Conservation (phyloP, 2,113 vertebrate species). For the Phalacrocorax pelagicus region DNA sequence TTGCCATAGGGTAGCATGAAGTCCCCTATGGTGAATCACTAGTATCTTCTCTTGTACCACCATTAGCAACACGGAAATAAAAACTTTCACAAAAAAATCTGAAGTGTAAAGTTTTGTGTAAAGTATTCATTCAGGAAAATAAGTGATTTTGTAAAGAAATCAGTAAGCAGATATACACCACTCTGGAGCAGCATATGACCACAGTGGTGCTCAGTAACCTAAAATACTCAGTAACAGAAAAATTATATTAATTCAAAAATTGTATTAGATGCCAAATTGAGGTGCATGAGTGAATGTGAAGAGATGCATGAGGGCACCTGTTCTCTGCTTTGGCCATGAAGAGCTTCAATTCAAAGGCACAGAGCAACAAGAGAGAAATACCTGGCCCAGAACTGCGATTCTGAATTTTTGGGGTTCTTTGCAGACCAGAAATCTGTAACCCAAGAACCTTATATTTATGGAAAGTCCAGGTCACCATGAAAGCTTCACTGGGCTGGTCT, state of each 20-base stretch:
- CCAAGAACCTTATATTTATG: neutral
- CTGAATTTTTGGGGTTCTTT: neutral
- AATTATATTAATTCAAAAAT: neutral
- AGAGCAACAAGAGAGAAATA: neutral
- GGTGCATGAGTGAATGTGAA: neutral
- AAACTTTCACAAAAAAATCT: neutral
- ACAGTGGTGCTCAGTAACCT: neutral
- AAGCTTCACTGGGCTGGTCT: neutral
- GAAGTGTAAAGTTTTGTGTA: neutral
- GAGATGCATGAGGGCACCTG: neutral
- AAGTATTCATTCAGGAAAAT: neutral
- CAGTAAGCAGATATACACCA: neutral
- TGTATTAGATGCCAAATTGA: neutral
- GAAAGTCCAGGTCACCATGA: neutral
- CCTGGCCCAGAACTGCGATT: rapidly evolving
- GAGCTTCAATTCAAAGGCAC: neutral
- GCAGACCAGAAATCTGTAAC: neutral
- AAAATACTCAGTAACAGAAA: neutral
- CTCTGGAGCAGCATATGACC: neutral
- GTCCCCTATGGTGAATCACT: neutral
- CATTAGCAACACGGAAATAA: neutral
- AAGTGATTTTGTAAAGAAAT: neutral
- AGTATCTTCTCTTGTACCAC: neutral
- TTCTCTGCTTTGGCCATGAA: neutral
- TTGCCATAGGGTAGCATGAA: neutral